Conservation (phyloP, 2,888 invertebrate species). For the Drosophila mimica region DNA sequence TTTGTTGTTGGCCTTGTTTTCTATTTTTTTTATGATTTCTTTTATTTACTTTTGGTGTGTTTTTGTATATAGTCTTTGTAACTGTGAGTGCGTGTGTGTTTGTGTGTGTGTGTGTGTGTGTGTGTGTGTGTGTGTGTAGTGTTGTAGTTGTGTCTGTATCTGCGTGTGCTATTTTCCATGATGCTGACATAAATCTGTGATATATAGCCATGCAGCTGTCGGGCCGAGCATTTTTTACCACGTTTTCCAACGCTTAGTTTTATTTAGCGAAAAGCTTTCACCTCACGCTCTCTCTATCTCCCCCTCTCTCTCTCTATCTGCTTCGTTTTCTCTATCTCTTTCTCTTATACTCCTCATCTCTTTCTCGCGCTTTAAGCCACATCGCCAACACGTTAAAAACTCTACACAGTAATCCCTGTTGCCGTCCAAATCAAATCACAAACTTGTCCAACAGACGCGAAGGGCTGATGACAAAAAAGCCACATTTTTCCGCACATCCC, state of each 20-base stretch:
- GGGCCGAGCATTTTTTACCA: conserved; percentile 56
- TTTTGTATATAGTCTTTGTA: conserved; percentile 45
- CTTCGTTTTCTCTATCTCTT: background rate
- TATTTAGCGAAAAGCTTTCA: conserved; percentile 59
- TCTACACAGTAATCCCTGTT: conserved; percentile 38
- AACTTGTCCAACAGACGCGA: conserved; percentile 60
- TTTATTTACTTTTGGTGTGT: conserved; percentile 37
- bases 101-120: background rate
- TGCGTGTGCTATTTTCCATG: conserved; percentile 65
- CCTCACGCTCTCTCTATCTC: background rate
- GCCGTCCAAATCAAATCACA: conserved; percentile 71
- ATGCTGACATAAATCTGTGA: conserved; percentile 78
- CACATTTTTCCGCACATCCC: background rate
- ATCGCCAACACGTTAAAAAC: conserved; percentile 10
- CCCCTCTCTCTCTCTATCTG: background rate
- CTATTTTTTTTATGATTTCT: conserved; percentile 13
- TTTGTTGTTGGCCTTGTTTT: conserved; percentile 26
- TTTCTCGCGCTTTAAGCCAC: conserved; percentile 17
- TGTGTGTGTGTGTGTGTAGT: conserved; percentile 6
- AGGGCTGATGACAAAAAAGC: conserved; percentile 48
- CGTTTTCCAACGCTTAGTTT: conserved; percentile 46
- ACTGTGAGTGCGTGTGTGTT: conserved; percentile 1
- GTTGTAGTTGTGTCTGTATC: conserved; percentile 29
- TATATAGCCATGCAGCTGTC: conserved; percentile 69
- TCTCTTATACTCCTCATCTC: background rate